Percentiles rank a stretch among this genome's conserved stretches.
These are phyloP conservation scores for Notocelia uddmanniana DNA, from an alignment of 2,888 invertebrate species.

Conservation along the genomic window DNA sequence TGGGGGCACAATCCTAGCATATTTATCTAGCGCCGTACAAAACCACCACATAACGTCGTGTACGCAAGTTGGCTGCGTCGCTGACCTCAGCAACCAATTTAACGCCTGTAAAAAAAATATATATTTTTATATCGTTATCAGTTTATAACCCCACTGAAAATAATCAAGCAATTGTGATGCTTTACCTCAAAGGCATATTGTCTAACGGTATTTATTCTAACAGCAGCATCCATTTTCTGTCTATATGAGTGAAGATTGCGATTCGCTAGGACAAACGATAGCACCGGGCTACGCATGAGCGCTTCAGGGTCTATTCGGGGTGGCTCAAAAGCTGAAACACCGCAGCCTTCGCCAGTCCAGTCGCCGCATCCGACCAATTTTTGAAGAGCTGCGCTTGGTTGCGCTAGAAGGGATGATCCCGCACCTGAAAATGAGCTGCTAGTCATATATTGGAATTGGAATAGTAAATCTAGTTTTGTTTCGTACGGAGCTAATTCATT, in stretches of 20 bases:
- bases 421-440: slow-evolving; percentile 82
- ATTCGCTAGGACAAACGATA: slow-evolving; percentile 94
- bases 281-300: slow-evolving; percentile 92
- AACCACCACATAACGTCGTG: slow-evolving; percentile 99
- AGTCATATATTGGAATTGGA: neutral
- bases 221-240: slow-evolving; percentile 94
- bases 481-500: no score
- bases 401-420: slow-evolving; percentile 93
- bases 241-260: slow-evolving; percentile 94
- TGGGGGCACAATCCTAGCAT: slow-evolving; percentile 68
- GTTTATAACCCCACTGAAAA: neutral
- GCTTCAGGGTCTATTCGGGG: slow-evolving; percentile 81
- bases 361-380: slow-evolving; percentile 87
- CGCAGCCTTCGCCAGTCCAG: slow-evolving; percentile 56
- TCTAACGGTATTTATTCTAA: slow-evolving; percentile 92
- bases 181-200: slow-evolving; percentile 94
- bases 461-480: no score
- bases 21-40: slow-evolving; percentile 91
- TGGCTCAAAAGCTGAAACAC: slow-evolving; percentile 74
- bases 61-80: slow-evolving; percentile 95
- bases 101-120: slow-evolving; percentile 86
- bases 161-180: neutral
- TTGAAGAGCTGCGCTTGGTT: slow-evolving; percentile 95
- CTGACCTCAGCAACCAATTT: slow-evolving; percentile 97
- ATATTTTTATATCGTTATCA: neutral